Evolutionary conservation across 2,113 vertebrate species (phyloP).

Genomic region (Cynocephalus volans): DNA sequence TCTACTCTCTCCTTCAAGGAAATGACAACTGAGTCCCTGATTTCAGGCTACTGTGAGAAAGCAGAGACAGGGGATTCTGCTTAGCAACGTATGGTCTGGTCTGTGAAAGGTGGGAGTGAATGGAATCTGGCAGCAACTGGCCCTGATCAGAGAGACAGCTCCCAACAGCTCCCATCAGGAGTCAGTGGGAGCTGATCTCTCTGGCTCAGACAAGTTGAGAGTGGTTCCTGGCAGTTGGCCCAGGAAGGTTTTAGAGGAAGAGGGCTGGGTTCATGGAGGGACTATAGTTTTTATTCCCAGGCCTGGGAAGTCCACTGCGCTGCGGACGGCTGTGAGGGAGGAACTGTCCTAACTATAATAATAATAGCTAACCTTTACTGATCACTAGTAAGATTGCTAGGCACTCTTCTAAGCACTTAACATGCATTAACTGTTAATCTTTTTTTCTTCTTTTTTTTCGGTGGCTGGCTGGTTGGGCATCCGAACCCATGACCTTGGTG

Average conservation of each 20-base stretch:
- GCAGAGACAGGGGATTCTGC: neutral
- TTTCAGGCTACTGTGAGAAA: neutral
- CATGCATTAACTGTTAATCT: neutral
- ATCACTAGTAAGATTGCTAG: neutral
- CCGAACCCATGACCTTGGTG: too few relatives aligned
- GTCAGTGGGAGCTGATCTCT: neutral
- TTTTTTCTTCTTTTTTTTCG: too few relatives aligned
- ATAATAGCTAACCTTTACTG: neutral
- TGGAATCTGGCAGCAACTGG: neutral
- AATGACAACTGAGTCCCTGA: neutral
- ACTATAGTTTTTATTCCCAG: neutral
- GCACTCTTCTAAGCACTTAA: neutral
- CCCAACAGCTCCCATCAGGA: conserved; percentile 2
- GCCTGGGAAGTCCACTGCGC: neutral
- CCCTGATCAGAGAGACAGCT: neutral
- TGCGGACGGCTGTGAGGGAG: neutral
- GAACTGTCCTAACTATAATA: neutral
- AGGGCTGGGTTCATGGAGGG: neutral
- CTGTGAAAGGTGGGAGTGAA: neutral
- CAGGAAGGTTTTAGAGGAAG: conserved; percentile 43
- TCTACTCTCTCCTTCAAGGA: neutral
- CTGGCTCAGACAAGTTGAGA: conserved; percentile 60
- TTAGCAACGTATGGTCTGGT: neutral
- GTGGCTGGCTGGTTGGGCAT: too few relatives aligned
- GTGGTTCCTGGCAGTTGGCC: conserved; percentile 49